phyloP scores from a whole-genome alignment of 1,140 invertebrate genomes.

The Ectropis grisescens region DNA sequence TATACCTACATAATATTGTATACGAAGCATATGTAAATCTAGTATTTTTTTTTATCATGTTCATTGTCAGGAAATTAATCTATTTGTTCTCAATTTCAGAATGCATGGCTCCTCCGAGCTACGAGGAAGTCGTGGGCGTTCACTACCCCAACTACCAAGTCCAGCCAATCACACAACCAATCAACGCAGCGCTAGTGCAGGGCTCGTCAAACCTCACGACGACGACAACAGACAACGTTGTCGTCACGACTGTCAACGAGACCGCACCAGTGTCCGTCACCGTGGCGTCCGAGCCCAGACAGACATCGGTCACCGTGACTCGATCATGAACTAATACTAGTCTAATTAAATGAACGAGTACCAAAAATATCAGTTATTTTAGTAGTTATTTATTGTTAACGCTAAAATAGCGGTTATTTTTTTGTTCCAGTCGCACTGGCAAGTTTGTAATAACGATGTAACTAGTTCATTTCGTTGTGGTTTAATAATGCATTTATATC shows the following conservation, averaged over 20 bases:
- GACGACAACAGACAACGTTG: not conserved
- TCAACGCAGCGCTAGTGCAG: slow-evolving; percentile 35
- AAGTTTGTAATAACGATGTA: too few species aligned
- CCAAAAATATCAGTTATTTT: too few species aligned
- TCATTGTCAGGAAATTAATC: slow-evolving; percentile 1
- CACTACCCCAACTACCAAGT: slow-evolving; percentile 39
- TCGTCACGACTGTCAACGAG: slow-evolving; percentile 1
- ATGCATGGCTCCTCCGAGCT: slow-evolving; percentile 53
- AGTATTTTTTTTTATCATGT: not conserved
- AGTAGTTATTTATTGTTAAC: too few species aligned
- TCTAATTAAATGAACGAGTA: slow-evolving; percentile 1
- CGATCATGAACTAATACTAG: slow-evolving; percentile 4
- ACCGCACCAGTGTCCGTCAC: slow-evolving; percentile 5
- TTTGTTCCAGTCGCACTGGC: slow-evolving; percentile 10
- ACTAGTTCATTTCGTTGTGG: too few species aligned
- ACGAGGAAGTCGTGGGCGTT: slow-evolving; percentile 53
- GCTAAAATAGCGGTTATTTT: too few species aligned
- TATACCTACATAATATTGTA: too few species aligned
- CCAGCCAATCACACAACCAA: slow-evolving; percentile 47
- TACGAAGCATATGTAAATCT: not conserved
- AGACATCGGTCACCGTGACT: not conserved
- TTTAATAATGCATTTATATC: too few species aligned
- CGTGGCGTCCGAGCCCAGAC: not conserved
- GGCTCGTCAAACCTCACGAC: slow-evolving; percentile 1
- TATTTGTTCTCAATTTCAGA: slow-evolving; percentile 34